phyloP scores from a whole-genome alignment of 2,797 vertebrate genomes.

The Denticeps clupeoides region DNA sequence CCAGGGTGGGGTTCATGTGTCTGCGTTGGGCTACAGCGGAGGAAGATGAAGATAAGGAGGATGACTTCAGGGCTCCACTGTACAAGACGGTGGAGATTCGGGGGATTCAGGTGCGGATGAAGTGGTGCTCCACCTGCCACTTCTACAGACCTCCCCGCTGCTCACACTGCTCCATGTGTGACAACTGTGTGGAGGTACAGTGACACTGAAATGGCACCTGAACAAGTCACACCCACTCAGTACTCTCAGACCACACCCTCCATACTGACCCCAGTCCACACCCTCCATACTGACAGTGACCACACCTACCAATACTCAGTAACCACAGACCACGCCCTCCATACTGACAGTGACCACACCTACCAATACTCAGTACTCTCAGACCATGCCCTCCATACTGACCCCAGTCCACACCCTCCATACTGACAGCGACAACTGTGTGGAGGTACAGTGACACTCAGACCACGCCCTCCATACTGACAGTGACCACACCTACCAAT shows the following conservation, averaged over 20 bases:
- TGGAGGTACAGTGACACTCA: conserved; percentile 71
- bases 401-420: too few species aligned
- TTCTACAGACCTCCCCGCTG: conserved; percentile 94
- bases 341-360: too few species aligned
- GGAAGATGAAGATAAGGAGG: conserved; percentile 96
- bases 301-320: too few species aligned
- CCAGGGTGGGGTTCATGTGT: too few species aligned
- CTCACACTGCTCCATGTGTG: conserved; percentile 95
- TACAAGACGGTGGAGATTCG: conserved; percentile 97
- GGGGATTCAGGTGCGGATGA: conserved; percentile 96
- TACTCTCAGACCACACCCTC: neutral
- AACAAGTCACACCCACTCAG: neutral
- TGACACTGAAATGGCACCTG: neutral
- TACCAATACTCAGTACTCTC: too few species aligned
- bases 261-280: too few species aligned
- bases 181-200: conserved; percentile 97
- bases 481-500: neutral
- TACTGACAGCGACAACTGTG: conserved; percentile 97
- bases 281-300: too few species aligned
- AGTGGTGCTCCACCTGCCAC: conserved; percentile 95
- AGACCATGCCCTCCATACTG: too few species aligned
- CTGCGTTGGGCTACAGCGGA: conserved; percentile 61
- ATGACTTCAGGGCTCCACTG: conserved; percentile 91
- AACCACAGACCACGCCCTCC: too few species aligned
- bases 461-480: too few species aligned